Evolutionary conservation across 1,140 invertebrate species (phyloP).

Genomic region (Apis dorsata): DNA sequence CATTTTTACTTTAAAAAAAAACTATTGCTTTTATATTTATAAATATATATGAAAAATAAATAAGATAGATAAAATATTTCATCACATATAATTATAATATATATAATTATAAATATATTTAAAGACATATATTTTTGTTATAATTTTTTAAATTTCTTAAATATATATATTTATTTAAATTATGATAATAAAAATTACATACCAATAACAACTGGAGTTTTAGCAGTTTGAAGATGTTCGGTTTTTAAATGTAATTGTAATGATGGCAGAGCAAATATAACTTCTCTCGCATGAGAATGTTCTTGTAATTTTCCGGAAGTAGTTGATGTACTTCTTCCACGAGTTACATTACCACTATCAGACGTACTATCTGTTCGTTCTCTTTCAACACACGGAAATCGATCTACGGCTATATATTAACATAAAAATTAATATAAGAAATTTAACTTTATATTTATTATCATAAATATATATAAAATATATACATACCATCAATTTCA

Average conservation of each 20-base stretch:
- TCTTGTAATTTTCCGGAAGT: slow-evolving; percentile 85
- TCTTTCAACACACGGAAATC: slow-evolving; percentile 92
- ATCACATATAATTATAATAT: background rate
- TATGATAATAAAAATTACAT: slow-evolving; percentile 45
- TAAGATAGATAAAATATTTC: background rate
- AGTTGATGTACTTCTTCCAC: slow-evolving; percentile 77
- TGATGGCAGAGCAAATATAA: slow-evolving; percentile 96
- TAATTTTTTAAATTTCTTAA: background rate
- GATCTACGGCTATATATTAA: slow-evolving; percentile 87
- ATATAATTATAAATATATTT: background rate
- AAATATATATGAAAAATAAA: background rate
- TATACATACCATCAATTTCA: slow-evolving; percentile 91
- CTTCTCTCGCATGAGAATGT: slow-evolving; percentile 94
- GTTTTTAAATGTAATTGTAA: slow-evolving; percentile 96
- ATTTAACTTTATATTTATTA: background rate
- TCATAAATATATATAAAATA: background rate
- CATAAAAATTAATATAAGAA: background rate
- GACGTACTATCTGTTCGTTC: slow-evolving; percentile 81
- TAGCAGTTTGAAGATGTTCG: slow-evolving; percentile 90
- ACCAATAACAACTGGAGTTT: slow-evolving; percentile 87
- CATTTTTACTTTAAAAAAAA: slow-evolving; percentile 7
- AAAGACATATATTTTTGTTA: background rate
- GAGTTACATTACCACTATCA: slow-evolving; percentile 72
- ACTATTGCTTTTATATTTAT: background rate
- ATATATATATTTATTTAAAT: background rate